phyloP scores from a whole-genome alignment of 2,888 invertebrate species.

The Mantis religiosa region DNA sequence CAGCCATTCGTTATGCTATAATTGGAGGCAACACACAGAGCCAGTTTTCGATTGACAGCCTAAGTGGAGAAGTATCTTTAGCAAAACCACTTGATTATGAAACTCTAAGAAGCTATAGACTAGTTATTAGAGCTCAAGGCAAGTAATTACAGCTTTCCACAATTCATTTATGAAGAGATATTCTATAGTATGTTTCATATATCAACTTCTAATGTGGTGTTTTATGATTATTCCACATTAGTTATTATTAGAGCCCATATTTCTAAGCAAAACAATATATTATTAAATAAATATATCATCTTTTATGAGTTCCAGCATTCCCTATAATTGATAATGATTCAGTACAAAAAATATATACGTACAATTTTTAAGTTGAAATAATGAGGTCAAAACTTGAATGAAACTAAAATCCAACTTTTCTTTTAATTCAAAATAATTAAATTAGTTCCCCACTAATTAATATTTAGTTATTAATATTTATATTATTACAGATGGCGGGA shows the following conservation, averaged over 20 bases:
- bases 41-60: constrained; percentile 90
- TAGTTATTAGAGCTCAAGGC: constrained; percentile 88
- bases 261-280: no score
- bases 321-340: no score
- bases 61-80: constrained; percentile 84
- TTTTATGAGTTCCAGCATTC: no score
- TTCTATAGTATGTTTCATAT: no score
- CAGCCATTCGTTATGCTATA: constrained; percentile 88
- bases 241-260: no score
- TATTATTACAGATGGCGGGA: constrained; percentile 72
- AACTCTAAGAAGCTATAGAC: constrained; percentile 73
- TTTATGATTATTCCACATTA: no score
- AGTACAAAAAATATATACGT: no score
- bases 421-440: no score
- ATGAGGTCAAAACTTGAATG: no score
- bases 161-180: neutral
- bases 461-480: constrained; percentile 17
- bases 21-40: constrained; percentile 93
- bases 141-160: neutral
- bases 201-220: no score
- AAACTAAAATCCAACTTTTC: no score
- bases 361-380: no score
- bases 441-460: neutral
- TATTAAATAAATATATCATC: neutral
- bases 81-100: constrained; percentile 89